A percentile compares a stretch with the other conserved stretches of the same genome.
These are phyloP conservation scores for Holacanthella duospinosa DNA, from an alignment of 2,888 invertebrate genomes.

Conservation along the genomic window DNA sequence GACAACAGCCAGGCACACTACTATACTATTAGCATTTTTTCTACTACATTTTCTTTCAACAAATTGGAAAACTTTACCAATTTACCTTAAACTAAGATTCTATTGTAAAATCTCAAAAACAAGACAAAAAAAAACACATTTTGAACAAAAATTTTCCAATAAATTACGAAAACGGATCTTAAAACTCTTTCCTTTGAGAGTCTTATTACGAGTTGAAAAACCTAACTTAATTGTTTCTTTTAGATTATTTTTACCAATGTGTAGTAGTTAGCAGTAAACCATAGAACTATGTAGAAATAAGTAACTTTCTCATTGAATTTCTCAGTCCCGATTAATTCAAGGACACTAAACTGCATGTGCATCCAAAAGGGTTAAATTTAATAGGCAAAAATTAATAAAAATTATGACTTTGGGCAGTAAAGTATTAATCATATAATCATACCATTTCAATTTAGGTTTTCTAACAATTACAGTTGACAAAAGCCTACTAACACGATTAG, in stretches of 20 bases:
- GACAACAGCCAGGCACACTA: neutral
- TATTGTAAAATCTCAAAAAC: neutral
- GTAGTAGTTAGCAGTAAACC: neutral
- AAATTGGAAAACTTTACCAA: neutral
- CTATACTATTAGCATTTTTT: neutral
- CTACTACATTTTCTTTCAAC: neutral
- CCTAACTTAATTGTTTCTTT: no score
- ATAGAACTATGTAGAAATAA: no score
- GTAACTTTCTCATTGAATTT: no score
- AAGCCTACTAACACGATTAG: neutral
- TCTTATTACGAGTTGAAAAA: no score
- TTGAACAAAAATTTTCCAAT: neutral
- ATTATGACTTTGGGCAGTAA: no score
- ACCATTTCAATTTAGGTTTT: no score
- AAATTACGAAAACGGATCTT: neutral
- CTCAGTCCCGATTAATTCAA: no score
- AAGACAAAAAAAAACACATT: no score
- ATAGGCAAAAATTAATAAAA: no score
- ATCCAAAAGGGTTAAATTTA: no score
- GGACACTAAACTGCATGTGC: no score
- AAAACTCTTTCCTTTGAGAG: neutral
- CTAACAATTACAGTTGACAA: neutral
- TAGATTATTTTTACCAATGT: neutral
- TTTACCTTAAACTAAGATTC: neutral
- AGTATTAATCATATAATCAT: no score